Conservation (phyloP, 2,797 vertebrate genomes). For the Myotis findleyi region DNA sequence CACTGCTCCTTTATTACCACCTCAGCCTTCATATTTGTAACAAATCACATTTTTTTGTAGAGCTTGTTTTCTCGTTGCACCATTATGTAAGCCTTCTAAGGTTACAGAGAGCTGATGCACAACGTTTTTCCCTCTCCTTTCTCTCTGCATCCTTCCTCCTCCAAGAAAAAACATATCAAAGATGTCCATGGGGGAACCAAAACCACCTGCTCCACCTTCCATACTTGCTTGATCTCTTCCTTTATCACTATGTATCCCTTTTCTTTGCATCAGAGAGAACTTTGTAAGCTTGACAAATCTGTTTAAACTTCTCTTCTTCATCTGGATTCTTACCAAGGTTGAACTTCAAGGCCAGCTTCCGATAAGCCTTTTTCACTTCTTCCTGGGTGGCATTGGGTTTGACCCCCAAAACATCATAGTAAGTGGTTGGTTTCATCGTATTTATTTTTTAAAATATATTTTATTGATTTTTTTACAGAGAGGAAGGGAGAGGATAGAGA, state of each 20-base stretch:
- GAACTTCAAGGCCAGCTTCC: conserved; percentile 96
- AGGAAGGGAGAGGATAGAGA: too few relatives aligned
- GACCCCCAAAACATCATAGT: conserved; percentile 96
- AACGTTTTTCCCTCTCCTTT: too few relatives aligned
- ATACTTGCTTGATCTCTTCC: conserved; percentile 98
- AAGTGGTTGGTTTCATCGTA: conserved; percentile 87
- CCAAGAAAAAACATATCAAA: conserved; percentile 93
- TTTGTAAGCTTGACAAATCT: conserved; percentile 98
- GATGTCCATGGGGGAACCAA: conserved; percentile 98
- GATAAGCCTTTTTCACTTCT: conserved; percentile 96
- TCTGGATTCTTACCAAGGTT: conserved; percentile 98
- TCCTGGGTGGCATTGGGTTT: conserved; percentile 94
- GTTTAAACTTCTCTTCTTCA: conserved; percentile 98
- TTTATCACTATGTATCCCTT: conserved; percentile 95
- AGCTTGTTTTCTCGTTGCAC: too few relatives aligned
- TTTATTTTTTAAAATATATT: too few relatives aligned
- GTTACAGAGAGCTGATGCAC: too few relatives aligned
- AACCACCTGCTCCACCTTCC: conserved; percentile 94
- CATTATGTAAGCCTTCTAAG: too few relatives aligned
- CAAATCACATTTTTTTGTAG: too few relatives aligned
- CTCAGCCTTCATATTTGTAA: too few relatives aligned
- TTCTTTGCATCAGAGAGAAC: conserved; percentile 86
- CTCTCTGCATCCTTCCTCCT: too few relatives aligned
- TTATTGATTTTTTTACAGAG: too few relatives aligned
- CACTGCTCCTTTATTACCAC: too few relatives aligned